These are phyloP conservation scores for Apeira syringaria DNA, from an alignment of 2,888 invertebrate genomes.

Conservation along the genomic window DNA sequence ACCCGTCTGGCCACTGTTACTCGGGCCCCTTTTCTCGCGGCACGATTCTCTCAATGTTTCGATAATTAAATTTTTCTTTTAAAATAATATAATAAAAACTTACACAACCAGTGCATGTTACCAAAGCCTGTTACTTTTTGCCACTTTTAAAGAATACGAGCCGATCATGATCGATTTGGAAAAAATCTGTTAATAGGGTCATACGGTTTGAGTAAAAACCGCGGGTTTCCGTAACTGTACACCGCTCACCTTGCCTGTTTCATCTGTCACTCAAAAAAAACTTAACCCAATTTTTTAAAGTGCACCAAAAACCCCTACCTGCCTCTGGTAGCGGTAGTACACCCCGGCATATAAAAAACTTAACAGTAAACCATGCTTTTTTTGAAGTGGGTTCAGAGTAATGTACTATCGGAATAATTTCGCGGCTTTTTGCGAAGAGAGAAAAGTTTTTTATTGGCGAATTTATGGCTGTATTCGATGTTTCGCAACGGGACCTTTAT, in stretches of 20 bases:
- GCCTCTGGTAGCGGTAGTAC: conserved; percentile 69
- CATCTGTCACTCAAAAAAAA: conserved; percentile 63
- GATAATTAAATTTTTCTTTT: conserved; percentile 12
- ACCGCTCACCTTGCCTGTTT: conserved; percentile 74
- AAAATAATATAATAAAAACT: conserved; percentile 9
- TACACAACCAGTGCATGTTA: conserved; percentile 25
- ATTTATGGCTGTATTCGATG: conserved; percentile 56
- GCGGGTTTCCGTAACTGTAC: conserved; percentile 78
- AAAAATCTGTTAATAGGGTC: conserved; percentile 74
- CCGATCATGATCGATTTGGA: conserved; percentile 46
- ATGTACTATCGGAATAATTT: conserved; percentile 49
- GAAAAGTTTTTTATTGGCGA: conserved; percentile 58
- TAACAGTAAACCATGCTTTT: conserved; percentile 65
- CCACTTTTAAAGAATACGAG: conserved; percentile 54
- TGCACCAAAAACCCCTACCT: conserved; percentile 68
- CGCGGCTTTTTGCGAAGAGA: conserved; percentile 53
- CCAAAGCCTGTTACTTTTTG: conserved; percentile 33
- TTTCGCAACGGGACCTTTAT: conserved; percentile 64
- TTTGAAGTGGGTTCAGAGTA: conserved; percentile 39
- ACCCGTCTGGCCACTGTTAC: conserved; percentile 47
- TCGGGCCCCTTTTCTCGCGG: conserved; percentile 38
- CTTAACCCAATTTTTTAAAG: conserved; percentile 76
- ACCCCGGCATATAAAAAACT: conserved; percentile 50
- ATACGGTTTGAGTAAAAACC: conserved; percentile 59
- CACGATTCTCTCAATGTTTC: conserved; percentile 23